Base-by-base conservation (phyloP, 2,888 invertebrate genomes). In the Tipula vernalis region DNA sequence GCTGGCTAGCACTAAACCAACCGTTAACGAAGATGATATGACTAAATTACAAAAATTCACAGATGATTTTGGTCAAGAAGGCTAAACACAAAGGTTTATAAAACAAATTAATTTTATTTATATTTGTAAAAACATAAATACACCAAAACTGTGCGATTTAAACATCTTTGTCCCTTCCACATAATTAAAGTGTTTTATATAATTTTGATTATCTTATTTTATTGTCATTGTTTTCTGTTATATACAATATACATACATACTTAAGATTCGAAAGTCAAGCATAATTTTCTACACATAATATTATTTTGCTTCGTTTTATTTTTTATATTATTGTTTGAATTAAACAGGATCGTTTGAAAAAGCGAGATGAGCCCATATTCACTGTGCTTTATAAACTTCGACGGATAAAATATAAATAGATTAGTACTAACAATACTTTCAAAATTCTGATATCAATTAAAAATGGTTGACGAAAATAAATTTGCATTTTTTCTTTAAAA, bases 31-130 rank as follows among this genome's bases (percentile, higher is more conserved):
- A 88, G 96, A 98, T 28, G 99, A 99, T 91, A 94, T 99, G 93
- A 94, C 94, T 57, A 98, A 97, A 92, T 93, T 99, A 90, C 95
- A 95, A 90, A 97, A 98, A 91, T 99, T 99, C 92, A 98, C 97
- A 92, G 96, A 97, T 90, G 99, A 99, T 92, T 99, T 99, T 92
- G 99, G 99, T 44, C 98, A 99, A 92, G 99, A 99, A 92, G 99
- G 99, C 91, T 97, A 95, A 93, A 12, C 3, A 15, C 36, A 36
- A 8, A 71, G 10, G 71, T 71, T 71, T 71, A 71, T 71, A 71
- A 71, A 71, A 71, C 71, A 18, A 71, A 71, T 71, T 28, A 71
- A 28, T n/a, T 84, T 84, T 39, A 84, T 39, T 84, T 15, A 84
- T 41, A 71, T 83, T 39, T 84, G 84, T 39, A 84, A 84, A 51